These are phyloP conservation scores for Bergia sp. DNA, from an alignment of 92 coral and sea anemone genomes.

Conservation along the genomic window DNA sequence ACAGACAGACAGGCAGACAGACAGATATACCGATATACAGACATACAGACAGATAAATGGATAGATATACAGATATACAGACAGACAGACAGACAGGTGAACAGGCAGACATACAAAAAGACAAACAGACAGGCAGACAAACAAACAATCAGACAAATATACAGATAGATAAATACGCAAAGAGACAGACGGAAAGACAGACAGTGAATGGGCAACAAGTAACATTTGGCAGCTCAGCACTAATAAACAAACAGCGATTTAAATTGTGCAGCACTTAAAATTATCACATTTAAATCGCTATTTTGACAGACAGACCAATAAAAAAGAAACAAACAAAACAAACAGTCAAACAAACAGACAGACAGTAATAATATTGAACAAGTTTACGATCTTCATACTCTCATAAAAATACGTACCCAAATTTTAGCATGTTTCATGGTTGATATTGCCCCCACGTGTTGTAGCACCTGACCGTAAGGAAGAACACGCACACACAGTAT, in stretches of 20 bases:
- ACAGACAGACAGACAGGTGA: neutral
- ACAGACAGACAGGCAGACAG: neutral
- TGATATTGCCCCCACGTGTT: constrained; percentile 55
- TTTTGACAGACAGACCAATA: too few species aligned
- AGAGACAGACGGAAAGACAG: neutral
- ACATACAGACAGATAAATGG: neutral
- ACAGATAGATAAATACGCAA: too few species aligned
- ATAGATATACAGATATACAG: neutral
- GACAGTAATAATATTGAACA: neutral
- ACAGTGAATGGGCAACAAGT: too few species aligned
- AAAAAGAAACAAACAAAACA: neutral
- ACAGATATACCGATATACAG: too few species aligned
- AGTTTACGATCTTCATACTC: neutral
- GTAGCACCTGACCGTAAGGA: constrained; percentile 63
- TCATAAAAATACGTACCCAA: constrained; percentile 70
- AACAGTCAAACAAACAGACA: neutral
- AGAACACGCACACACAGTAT: constrained; percentile 62
- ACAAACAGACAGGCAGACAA: neutral
- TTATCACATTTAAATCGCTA: too few species aligned
- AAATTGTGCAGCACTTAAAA: too few species aligned
- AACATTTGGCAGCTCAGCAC: too few species aligned
- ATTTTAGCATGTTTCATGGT: constrained; percentile 53
- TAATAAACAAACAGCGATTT: too few species aligned
- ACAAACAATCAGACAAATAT: neutral
- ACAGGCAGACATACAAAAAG: neutral